Percentiles rank a stretch among this genome's conserved stretches.
phyloP scores from a whole-genome alignment of 2,113 vertebrate species.

The crab-eating macaque (Macaca fascicularis) region DNA sequence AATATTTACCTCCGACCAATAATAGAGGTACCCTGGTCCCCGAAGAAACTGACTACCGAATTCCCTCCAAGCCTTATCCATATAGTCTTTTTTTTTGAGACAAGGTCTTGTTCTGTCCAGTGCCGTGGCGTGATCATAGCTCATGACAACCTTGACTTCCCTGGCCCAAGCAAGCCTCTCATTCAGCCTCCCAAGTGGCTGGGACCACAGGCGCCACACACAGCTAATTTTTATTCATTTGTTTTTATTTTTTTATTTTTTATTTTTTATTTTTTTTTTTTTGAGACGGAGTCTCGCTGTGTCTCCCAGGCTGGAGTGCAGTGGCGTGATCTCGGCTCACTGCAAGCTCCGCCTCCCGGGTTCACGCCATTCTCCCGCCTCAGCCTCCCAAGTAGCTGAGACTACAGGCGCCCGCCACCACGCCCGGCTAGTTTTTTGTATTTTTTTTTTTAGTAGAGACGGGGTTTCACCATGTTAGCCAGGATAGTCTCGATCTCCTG shows the following conservation, averaged over 20 bases:
- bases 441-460: no score
- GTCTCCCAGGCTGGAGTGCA: no score
- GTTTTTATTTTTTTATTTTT: neutral
- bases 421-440: no score
- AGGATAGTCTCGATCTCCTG: no score
- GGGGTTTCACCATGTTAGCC: no score
- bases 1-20: conserved; percentile 21
- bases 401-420: no score
- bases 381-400: no score
- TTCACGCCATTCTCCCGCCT: no score
- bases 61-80: conserved; percentile 25
- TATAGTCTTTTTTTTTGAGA: neutral
- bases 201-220: neutral
- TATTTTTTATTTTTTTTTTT: no score
- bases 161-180: neutral
- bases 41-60: neutral
- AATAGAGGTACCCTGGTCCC: neutral
- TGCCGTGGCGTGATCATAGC: neutral
- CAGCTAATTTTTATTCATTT: neutral
- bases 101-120: neutral
- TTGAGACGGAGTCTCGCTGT: no score
- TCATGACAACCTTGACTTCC: neutral
- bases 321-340: no score
- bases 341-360: no score
- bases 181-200: neutral